phyloP scores from a whole-genome alignment of 2,888 invertebrate species.

The Drosophila buzzatii region DNA sequence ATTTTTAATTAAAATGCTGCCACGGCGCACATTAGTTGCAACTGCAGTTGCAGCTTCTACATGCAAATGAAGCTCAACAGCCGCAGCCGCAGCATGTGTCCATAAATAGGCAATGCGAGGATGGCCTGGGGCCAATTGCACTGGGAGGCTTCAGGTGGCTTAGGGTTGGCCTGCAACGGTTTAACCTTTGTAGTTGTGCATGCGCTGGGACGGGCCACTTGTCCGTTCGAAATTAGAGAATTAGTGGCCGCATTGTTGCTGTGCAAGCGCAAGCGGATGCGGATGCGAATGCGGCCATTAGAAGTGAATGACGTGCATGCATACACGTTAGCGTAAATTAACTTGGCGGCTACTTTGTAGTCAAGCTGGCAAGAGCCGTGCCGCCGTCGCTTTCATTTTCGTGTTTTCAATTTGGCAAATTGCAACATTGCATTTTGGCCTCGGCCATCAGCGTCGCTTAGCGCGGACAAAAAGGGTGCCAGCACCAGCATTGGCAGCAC shows the following conservation, averaged over 20 bases:
- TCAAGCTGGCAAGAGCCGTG: conserved; percentile 3
- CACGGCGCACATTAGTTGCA: conserved; percentile 13
- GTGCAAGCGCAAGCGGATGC: conserved; percentile 56
- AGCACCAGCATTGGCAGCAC: conserved; percentile 52
- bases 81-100: conserved; percentile 26
- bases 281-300: conserved; percentile 67
- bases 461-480: conserved; percentile 24
- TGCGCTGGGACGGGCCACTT: conserved; percentile 23
- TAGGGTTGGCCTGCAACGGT: neutral
- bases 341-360: conserved; percentile 68
- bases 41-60: conserved; percentile 37
- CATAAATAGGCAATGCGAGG: conserved; percentile 59
- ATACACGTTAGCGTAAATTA: conserved; percentile 61
- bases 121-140: neutral
- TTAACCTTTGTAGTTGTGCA: conserved; percentile 48
- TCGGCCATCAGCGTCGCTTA: conserved; percentile 64
- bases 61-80: conserved; percentile 56
- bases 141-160: neutral
- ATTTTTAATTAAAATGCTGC: conserved; percentile 73
- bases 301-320: conserved; percentile 48
- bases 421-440: conserved; percentile 70
- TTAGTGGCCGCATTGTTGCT: conserved; percentile 62
- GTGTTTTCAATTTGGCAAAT: conserved; percentile 76
- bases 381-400: conserved; percentile 41
- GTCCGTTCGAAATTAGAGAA: conserved; percentile 68